Base-by-base conservation (phyloP, 2,113 vertebrate genomes). In the Tamias sibiricus region DNA sequence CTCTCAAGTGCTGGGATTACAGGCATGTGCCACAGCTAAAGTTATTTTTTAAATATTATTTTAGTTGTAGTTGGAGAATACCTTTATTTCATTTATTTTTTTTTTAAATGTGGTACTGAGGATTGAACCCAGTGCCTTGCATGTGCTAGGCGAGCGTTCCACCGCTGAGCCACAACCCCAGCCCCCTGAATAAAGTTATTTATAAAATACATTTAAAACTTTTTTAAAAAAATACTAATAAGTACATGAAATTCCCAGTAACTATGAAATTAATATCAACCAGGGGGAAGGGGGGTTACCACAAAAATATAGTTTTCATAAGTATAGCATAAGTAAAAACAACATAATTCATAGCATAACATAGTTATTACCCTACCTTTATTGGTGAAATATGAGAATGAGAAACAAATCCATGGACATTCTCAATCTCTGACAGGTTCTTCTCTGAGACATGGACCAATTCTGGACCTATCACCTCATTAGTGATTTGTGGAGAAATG, bases 321-420 rank as follows among this genome's bases (percentile, higher is more conserved):
- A 22, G 17, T 57, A 57, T 57, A 90, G 28, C 66, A 86, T 74
- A 12, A 90, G n/a, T 26, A 47, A 81, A 57, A 86, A 26, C 32
- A 47, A 84, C 49, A 84, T 37, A 90, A 86, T 79, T 71, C 76
- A 87, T 1, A 94, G 52, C 49, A 94, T 52, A 89, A 22, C 76
- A 44, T 4, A 49, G 30, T 83, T 87, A 79, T 35, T 44, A 44
- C 42, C 98, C 92, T 99, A 99, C 99, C 99, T 99, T 99, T 98
- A 99, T 98, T n/a, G 99, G 99, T 9, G 99, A 99, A 98, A 99
- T 99, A 97, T 99, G 99, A 75, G 99, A 99, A 88, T 99, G 99
- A 72, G 99, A 99, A 97, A 99, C 99, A 97, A 99, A 99, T 95
- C 99, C 99, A 92, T 99, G 99, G 47, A 99, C 99, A 42, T 99